Evolutionary conservation across 2,888 invertebrate genomes (phyloP).

Genomic region (Sabellastarte sp.): DNA sequence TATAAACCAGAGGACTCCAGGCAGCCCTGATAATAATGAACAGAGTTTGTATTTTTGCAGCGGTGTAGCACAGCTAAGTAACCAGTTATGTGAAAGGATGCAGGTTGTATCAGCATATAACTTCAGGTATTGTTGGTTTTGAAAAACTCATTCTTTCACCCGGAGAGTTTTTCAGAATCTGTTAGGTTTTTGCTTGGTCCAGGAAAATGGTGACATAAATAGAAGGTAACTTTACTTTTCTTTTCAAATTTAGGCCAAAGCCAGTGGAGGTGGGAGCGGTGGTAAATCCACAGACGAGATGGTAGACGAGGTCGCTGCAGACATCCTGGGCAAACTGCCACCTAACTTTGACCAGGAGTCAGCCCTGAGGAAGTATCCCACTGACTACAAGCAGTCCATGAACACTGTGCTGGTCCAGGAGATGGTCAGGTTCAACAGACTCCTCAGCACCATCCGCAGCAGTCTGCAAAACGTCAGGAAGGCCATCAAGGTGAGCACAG

Average conservation of each 20-base stretch:
- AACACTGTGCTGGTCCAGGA: constrained; percentile 62
- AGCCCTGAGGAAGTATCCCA: constrained; percentile 57
- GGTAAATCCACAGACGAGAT: constrained; percentile 76
- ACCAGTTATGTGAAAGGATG: too few species aligned
- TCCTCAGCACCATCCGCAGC: constrained; percentile 49
- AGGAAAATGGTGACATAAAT: too few species aligned
- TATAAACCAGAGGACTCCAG: too few species aligned
- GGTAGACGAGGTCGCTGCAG: constrained; percentile 75
- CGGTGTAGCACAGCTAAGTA: too few species aligned
- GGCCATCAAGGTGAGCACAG: constrained; percentile 56
- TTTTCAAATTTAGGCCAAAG: constrained; percentile 53
- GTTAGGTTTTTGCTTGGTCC: too few species aligned
- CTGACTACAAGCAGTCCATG: constrained; percentile 60
- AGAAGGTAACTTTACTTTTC: too few species aligned
- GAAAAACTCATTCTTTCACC: too few species aligned
- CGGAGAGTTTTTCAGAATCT: too few species aligned
- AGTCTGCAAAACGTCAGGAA: constrained; percentile 57
- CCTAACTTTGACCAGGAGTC: constrained; percentile 57
- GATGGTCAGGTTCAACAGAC: constrained; percentile 60
- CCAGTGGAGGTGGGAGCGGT: constrained; percentile 48
- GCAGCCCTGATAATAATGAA: too few species aligned
- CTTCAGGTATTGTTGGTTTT: too few species aligned
- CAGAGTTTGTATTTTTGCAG: too few species aligned
- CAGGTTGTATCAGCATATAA: too few species aligned
- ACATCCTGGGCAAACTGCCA: constrained; percentile 68